Base-by-base conservation (phyloP, 2,113 vertebrate species). In the Laticauda colubrina region DNA sequence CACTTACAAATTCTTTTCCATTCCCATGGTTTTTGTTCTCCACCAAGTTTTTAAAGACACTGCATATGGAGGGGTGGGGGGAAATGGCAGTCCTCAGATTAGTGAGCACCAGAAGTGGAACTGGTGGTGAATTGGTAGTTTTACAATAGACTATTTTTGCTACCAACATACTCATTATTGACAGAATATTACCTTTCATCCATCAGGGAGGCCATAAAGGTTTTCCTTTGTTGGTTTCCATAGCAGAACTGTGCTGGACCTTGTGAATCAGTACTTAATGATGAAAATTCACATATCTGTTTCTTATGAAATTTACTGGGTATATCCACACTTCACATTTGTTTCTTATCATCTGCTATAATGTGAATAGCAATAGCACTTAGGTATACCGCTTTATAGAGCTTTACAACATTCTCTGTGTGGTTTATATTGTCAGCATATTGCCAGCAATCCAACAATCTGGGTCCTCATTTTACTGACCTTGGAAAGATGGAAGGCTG, bases 1-100 rank as follows among this genome's bases (percentile, higher is more conserved):
- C 92, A 91, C 1, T 91, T 91, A 93, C 91, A 24, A 75, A 88
- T 89, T 56, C 29, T 81, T 81, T 81, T 53, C 48, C 29, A 90
- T 54, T 54, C 20, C 45, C 61, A 51, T 54, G 5, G 64, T 54
- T 90, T 75, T 69, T 90, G 24, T 90, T 39, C 61, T 81, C 29
- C 45, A 90, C 43, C 23, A 51, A 75, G 51, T 34, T 90, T 15
- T 69, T 51, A 90, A 90, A 51, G 61, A 24, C 24, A 34, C n/a
- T 88, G 7, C 87, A 88, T 54, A 54, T 55, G 51, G 69, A 20
- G 2, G 69, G 18, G 3, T 75, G 15, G 34, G 69, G 14, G 5
- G 5, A n/a, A 69, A 81, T 20, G 39, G 69, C 15, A 81, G 18
- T 39, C 18, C 18, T 81, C 69, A 81, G n/a, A 81, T 43, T 81